phyloP scores from a whole-genome alignment of 2,113 vertebrate genomes.

The Pseudorasbora parva region DNA sequence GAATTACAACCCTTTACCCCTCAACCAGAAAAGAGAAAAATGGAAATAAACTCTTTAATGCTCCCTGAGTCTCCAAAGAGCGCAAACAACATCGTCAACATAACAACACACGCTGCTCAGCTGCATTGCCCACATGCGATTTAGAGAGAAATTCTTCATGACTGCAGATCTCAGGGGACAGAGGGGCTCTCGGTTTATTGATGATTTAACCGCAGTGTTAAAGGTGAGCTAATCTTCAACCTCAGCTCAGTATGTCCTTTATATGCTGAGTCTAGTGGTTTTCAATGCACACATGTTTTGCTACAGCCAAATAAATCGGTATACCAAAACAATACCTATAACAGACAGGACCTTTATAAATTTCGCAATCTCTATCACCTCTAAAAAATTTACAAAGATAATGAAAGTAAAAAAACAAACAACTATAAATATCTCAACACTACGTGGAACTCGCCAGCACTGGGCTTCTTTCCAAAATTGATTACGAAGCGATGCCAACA shows the following conservation, averaged over 20 bases:
- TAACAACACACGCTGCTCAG: background rate
- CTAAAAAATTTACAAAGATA: background rate
- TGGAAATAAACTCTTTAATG: background rate
- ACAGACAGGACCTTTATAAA: constrained; percentile 5
- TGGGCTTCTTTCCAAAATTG: constrained; percentile 34
- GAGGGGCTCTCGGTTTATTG: constrained; percentile 31
- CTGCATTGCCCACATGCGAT: constrained; percentile 32
- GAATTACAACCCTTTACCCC: background rate
- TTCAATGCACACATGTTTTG: background rate
- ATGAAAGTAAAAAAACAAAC: constrained; percentile 9
- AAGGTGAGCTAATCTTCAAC: constrained; percentile 42
- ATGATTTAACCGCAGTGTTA: constrained; percentile 38
- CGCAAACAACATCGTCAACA: constrained; percentile 20
- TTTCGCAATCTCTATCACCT: background rate
- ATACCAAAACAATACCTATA: background rate
- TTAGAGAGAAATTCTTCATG: constrained; percentile 31
- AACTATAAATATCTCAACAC: constrained; percentile 39
- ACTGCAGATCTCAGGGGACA: constrained; percentile 43
- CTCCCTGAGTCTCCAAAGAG: background rate
- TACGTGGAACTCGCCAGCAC: constrained; percentile 3
- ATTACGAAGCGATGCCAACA: constrained; percentile 22
- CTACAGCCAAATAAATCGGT: background rate
- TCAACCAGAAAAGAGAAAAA: background rate
- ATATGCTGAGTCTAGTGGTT: constrained; percentile 10
- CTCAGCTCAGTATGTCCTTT: constrained; percentile 23